Evolutionary conservation across 2,797 vertebrate genomes (phyloP).

Genomic region (Serranus cabrilla): DNA sequence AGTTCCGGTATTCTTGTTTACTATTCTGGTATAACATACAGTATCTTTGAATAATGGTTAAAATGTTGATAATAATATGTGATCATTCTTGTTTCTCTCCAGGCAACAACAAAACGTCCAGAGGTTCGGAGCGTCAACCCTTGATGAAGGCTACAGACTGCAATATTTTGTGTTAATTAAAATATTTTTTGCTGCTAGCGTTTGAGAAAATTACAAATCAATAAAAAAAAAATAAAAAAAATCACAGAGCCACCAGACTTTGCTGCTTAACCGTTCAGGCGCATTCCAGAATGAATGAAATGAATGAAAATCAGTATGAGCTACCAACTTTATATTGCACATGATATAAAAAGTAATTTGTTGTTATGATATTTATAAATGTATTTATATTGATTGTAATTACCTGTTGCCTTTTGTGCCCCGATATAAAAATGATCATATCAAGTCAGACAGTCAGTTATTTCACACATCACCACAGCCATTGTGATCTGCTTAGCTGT

Average conservation of each 20-base stretch:
- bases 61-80: slow-evolving; percentile 10
- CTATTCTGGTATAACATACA: neutral
- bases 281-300: too few relatives aligned
- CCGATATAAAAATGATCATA: neutral
- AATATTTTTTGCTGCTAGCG: neutral
- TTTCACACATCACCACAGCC: neutral
- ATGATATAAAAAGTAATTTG: neutral
- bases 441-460: neutral
- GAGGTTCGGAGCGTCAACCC: slow-evolving; percentile 27
- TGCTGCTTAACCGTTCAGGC: too few relatives aligned
- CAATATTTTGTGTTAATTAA: slow-evolving; percentile 7
- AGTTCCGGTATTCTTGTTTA: slow-evolving; percentile 44
- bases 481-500: too few relatives aligned
- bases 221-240: too few relatives aligned
- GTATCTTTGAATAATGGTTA: neutral
- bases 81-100: slow-evolving; percentile 13
- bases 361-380: slow-evolving; percentile 32
- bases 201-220: neutral
- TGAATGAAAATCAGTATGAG: neutral
- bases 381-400: slow-evolving; percentile 37
- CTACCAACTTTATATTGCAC: slow-evolving; percentile 1
- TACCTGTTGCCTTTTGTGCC: neutral
- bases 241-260: too few relatives aligned
- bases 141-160: slow-evolving; percentile 10
- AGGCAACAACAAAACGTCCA: slow-evolving; percentile 48